phyloP scores from a whole-genome alignment of 1,140 invertebrate genomes.

The Gryon sp. region DNA sequence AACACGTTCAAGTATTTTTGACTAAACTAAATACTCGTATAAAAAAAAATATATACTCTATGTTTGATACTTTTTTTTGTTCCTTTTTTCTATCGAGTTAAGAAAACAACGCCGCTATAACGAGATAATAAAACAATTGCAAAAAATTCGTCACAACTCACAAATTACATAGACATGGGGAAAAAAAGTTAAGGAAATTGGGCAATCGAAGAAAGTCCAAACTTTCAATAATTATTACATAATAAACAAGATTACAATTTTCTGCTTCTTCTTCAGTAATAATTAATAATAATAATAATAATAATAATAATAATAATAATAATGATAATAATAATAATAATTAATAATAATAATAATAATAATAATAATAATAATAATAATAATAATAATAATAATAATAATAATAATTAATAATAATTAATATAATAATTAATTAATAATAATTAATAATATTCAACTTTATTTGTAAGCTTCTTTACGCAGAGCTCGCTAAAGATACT shows the following conservation, averaged over 20 bases:
- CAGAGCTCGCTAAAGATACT: constrained; percentile 72
- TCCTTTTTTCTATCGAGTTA: not conserved
- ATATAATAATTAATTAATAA: constrained; percentile 53
- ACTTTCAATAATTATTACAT: constrained; percentile 72
- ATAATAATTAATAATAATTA: constrained; percentile 63
- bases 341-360: constrained; percentile 67
- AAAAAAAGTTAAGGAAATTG: constrained; percentile 36
- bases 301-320: constrained; percentile 63
- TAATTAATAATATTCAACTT: constrained; percentile 75
- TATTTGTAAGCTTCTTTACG: constrained; percentile 73
- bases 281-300: constrained; percentile 35
- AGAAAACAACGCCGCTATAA: constrained; percentile 36
- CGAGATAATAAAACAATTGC: constrained; percentile 53
- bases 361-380: constrained; percentile 51
- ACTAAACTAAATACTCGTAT: constrained; percentile 50
- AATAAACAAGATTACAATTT: constrained; percentile 76
- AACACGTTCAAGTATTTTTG: constrained; percentile 41
- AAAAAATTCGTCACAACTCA: constrained; percentile 22
- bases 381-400: constrained; percentile 48
- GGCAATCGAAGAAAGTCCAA: constrained; percentile 51
- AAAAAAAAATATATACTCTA: constrained; percentile 28
- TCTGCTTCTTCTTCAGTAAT: constrained; percentile 68
- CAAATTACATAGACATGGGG: constrained; percentile 1
- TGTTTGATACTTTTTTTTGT: constrained; percentile 15
- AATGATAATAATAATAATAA: constrained; percentile 56